Base-by-base conservation (phyloP, 2,797 vertebrate species). In the Sebastolobus altivelis region DNA sequence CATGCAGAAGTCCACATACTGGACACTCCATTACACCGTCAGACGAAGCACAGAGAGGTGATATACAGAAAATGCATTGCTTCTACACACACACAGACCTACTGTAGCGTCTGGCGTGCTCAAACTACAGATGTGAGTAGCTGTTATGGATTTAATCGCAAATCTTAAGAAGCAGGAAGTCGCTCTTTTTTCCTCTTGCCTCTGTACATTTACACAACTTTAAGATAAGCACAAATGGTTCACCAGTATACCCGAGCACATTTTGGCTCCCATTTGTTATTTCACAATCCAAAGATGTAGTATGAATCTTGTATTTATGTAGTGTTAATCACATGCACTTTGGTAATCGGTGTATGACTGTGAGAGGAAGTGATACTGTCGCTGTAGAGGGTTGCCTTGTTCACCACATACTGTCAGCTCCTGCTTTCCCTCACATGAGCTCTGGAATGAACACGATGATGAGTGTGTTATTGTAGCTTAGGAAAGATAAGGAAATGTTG, bases 351-450 rank as follows among this genome's bases (percentile, higher is more conserved):
- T 52, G 60, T 55, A 12, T 27, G 60, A 62, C 49, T 58, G 37
- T 70, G 72, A 74, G 72, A 74, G 56, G 5, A 78, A 65, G 14
- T 71, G 74, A 77, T 14, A 27, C 22, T 66, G 33, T 49, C 13
- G 13, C 13, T 56, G 52, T 25, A 10, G 33, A 11, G 10, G 16
- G n/a, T 49, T 18, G 38, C 25, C 43, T 18, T 63, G n/a, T 68
- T 16, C 40, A 54, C 31, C 46, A 31, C 72, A 68, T 6, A 20
- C 11, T 52, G 22, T 22, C 37, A 5, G 27, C 46, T 29, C 10
- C 33, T 25, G 33, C 25, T 62, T 69, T n/a, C 8, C 16, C 58
- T 46, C 12, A 71, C 29, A 35, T 27, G 10, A 37, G 31, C 55
- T 20, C 65, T 61, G 35, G 49, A 6, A 16, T 37, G 7, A 62